These are phyloP conservation scores for Biston stratarius DNA, from an alignment of 2,888 invertebrate species.

Conservation along the genomic window DNA sequence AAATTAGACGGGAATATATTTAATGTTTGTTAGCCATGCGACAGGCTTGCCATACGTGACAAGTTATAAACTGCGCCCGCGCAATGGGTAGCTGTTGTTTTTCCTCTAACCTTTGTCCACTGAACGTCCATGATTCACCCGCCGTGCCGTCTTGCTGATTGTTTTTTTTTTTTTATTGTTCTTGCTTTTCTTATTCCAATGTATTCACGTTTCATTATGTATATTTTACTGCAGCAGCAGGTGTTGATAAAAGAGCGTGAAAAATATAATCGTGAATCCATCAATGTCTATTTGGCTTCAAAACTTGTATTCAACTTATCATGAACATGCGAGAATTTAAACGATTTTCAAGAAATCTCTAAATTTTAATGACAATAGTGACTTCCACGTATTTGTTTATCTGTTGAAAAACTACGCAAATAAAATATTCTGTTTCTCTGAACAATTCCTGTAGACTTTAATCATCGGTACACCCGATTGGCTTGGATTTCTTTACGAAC, in stretches of 20 bases:
- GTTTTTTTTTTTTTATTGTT: background rate
- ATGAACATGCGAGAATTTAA: background rate
- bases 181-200: background rate
- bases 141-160: slow-evolving; percentile 7
- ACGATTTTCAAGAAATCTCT: no score
- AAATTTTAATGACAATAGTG: no score
- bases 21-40: slow-evolving; percentile 59
- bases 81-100: background rate
- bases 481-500: no score
- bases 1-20: slow-evolving; percentile 70
- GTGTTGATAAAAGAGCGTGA: background rate
- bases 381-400: no score
- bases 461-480: no score
- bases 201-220: background rate
- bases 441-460: background rate
- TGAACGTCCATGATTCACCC: slow-evolving; percentile 20
- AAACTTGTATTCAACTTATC: background rate
- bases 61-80: background rate
- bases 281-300: background rate
- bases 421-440: background rate
- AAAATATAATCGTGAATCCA: background rate
- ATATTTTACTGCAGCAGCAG: background rate
- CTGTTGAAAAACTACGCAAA: no score
- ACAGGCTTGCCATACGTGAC: slow-evolving; percentile 49
- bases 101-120: background rate